These are phyloP conservation scores for Nematopogon swammerdamellus DNA, from an alignment of 2,888 invertebrate genomes.

Conservation along the genomic window DNA sequence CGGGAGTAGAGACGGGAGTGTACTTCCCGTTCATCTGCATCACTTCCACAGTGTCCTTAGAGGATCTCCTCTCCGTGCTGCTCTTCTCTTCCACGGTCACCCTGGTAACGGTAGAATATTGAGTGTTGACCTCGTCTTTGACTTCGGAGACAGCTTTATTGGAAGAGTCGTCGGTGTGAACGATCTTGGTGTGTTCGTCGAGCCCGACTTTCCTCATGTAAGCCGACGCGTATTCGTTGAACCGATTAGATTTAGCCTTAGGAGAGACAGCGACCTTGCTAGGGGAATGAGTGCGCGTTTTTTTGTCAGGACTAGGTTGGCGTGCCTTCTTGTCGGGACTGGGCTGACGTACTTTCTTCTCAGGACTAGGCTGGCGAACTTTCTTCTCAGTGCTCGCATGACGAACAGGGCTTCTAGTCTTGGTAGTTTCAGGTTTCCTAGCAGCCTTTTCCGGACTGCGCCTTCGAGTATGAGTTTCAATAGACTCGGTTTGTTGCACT, in stretches of 20 bases:
- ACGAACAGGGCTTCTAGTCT: constrained; percentile 12
- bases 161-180: constrained; percentile 17
- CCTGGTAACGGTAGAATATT: constrained; percentile 1
- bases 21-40: constrained; percentile 27
- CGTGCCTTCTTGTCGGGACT: constrained; percentile 26
- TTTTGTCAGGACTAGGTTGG: constrained; percentile 39
- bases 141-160: constrained; percentile 12
- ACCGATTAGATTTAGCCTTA: constrained; percentile 37
- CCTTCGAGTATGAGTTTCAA: not conserved
- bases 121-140: not conserved
- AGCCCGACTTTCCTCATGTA: constrained; percentile 49
- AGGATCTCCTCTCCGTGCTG: constrained; percentile 26
- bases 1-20: constrained; percentile 31
- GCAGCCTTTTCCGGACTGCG: not conserved
- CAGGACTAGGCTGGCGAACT: constrained; percentile 7
- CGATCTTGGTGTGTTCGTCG: constrained; percentile 30
- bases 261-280: constrained; percentile 22
- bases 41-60: constrained; percentile 30
- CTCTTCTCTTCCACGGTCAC: constrained; percentile 13
- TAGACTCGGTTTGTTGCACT: not conserved
- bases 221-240: constrained; percentile 45
- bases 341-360: constrained; percentile 12
- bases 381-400: constrained; percentile 19
- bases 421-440: not conserved
- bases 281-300: constrained; percentile 32